Conservation (phyloP, 2,113 vertebrate genomes). For the Mustela lutreola region DNA sequence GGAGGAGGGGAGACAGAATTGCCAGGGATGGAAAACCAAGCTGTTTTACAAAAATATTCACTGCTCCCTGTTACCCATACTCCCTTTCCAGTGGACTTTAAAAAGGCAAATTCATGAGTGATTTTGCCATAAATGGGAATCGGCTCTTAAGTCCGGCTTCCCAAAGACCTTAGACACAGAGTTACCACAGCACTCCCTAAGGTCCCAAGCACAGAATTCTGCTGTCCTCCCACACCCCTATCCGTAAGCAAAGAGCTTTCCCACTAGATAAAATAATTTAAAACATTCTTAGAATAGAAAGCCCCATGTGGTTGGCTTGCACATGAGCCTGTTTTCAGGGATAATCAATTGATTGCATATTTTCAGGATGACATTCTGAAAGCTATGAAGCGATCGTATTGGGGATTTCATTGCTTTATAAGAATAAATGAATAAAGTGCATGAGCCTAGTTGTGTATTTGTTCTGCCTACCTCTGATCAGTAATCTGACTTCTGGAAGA, state of each 20-base stretch:
- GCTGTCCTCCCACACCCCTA: slow-evolving; percentile 58
- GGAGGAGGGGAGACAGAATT: neutral
- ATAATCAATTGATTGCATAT: neutral
- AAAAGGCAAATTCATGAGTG: slow-evolving; percentile 65
- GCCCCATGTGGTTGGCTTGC: neutral
- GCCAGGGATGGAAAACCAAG: neutral
- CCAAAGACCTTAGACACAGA: slow-evolving; percentile 49
- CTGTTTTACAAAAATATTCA: neutral
- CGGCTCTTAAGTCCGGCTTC: slow-evolving; percentile 32
- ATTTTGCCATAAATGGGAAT: slow-evolving; percentile 83
- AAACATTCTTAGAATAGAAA: slow-evolving; percentile 62
- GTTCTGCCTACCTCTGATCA: slow-evolving; percentile 48
- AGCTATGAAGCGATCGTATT: neutral
- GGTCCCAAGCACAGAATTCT: slow-evolving; percentile 34
- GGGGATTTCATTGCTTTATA: neutral
- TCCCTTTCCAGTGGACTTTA: neutral
- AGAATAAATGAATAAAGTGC: neutral
- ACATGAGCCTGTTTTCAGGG: neutral
- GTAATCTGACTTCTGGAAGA: slow-evolving; percentile 66
- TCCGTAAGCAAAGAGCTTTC: slow-evolving; percentile 64
- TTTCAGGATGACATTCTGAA: neutral
- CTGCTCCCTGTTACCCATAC: neutral
- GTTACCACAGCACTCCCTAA: slow-evolving; percentile 65
- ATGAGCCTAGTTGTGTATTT: neutral
- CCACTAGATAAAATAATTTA: slow-evolving; percentile 75